Conservation (phyloP, 2,888 invertebrate species). For the Thera britannica region DNA sequence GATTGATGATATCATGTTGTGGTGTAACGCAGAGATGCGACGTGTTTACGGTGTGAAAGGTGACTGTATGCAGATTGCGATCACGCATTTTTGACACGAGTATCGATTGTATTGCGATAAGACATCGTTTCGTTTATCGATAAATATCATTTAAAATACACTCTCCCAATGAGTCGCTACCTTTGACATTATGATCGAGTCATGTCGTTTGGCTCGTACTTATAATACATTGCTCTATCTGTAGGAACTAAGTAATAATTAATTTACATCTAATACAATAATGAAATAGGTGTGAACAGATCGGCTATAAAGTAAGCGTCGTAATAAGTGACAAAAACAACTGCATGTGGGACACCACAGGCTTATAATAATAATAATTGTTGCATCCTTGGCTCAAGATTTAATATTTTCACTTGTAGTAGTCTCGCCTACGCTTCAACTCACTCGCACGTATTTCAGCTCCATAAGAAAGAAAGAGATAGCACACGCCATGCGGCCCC, state of each 20-base stretch:
- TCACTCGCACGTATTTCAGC: no score
- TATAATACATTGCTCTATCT: constrained; percentile 38
- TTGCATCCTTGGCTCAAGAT: no score
- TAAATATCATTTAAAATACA: constrained; percentile 34
- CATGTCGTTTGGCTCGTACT: constrained; percentile 51
- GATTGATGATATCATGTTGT: constrained; percentile 71
- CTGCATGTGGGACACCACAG: no score
- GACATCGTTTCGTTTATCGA: constrained; percentile 63
- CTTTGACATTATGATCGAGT: constrained; percentile 63
- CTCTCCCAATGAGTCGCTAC: constrained; percentile 15
- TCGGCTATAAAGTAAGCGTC: constrained; percentile 43
- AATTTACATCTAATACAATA: constrained; percentile 46
- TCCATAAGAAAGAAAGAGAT: no score
- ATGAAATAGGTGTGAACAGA: constrained; percentile 58
- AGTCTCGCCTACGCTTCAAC: no score
- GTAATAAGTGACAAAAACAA: constrained; percentile 38
- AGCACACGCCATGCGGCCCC: no score
- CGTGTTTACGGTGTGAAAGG: constrained; percentile 72
- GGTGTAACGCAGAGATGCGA: constrained; percentile 65
- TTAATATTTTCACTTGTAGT: no score
- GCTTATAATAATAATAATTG: no score
- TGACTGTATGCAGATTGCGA: constrained; percentile 79
- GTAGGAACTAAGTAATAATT: constrained; percentile 48
- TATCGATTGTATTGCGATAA: constrained; percentile 53
- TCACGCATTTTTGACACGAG: constrained; percentile 71